Conservation (phyloP, 1,140 invertebrate species). For the Sarcophaga peregrina region DNA sequence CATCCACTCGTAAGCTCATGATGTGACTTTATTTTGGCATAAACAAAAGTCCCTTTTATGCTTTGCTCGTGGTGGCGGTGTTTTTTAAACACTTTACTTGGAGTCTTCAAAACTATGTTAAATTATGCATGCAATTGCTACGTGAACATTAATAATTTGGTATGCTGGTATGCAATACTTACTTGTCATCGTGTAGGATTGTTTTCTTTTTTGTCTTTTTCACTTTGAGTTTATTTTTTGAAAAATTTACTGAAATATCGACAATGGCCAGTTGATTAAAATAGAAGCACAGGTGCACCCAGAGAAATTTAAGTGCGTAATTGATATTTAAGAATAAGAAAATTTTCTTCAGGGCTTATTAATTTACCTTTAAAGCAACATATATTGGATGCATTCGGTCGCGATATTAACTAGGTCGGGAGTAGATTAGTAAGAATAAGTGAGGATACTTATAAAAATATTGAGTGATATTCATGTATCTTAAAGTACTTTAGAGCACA, state of each 20-base stretch:
- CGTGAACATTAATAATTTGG: not conserved
- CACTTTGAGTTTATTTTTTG: too few relatives aligned
- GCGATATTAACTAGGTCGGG: too few relatives aligned
- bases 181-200: not conserved
- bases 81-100: not conserved
- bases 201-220: too few relatives aligned
- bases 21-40: not conserved
- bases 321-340: too few relatives aligned
- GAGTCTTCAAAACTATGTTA: not conserved
- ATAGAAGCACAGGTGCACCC: not conserved
- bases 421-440: too few relatives aligned
- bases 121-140: not conserved
- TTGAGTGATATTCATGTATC: too few relatives aligned
- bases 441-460: too few relatives aligned
- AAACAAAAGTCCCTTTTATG: constrained; percentile 12
- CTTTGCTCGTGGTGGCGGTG: not conserved
- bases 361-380: too few relatives aligned
- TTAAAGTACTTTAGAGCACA: too few relatives aligned
- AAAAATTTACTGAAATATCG: not conserved
- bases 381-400: too few relatives aligned
- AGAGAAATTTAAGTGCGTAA: not conserved
- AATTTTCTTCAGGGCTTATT: too few relatives aligned
- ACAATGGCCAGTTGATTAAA: not conserved
- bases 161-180: not conserved
- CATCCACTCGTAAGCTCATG: not conserved